Evolutionary conservation across 2,797 vertebrate species (phyloP).

Genomic region (Microchirus variegatus): DNA sequence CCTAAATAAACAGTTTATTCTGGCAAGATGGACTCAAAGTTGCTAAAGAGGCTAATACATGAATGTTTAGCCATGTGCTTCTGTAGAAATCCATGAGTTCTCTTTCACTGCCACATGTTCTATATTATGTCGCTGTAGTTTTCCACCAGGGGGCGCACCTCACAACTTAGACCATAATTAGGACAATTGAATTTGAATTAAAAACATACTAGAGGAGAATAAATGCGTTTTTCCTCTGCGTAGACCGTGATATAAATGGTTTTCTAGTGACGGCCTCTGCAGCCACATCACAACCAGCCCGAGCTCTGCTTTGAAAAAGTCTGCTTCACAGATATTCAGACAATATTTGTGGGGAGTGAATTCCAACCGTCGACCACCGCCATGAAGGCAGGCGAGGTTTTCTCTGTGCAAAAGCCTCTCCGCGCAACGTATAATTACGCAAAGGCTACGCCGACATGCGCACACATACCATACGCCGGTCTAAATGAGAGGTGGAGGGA

Average conservation of each 20-base stretch:
- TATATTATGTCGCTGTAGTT: too few species aligned
- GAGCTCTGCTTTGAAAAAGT: slow-evolving; percentile 15
- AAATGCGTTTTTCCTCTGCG: too few species aligned
- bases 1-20: too few species aligned
- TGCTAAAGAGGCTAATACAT: too few species aligned
- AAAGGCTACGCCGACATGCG: slow-evolving; percentile 11
- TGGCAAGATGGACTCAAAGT: too few species aligned
- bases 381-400: slow-evolving; percentile 20
- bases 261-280: slow-evolving; percentile 12
- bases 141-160: too few species aligned
- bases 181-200: too few species aligned
- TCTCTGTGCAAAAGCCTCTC: slow-evolving; percentile 8
- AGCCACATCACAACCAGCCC: slow-evolving; percentile 41
- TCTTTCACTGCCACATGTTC: too few species aligned
- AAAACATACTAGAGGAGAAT: too few species aligned
- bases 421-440: slow-evolving; percentile 32
- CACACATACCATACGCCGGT: background rate
- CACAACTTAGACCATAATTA: too few species aligned
- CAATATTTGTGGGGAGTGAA: slow-evolving; percentile 60
- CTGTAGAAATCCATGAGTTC: too few species aligned
- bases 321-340: slow-evolving; percentile 61
- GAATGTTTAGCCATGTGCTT: too few species aligned
- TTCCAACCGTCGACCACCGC: slow-evolving; percentile 45
- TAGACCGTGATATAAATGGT: slow-evolving; percentile 6
- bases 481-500: slow-evolving; percentile 26